Percentiles rank a stretch among this genome's conserved stretches.
phyloP scores from a whole-genome alignment of 2,113 vertebrate genomes.

The Stigmatopora nigra region DNA sequence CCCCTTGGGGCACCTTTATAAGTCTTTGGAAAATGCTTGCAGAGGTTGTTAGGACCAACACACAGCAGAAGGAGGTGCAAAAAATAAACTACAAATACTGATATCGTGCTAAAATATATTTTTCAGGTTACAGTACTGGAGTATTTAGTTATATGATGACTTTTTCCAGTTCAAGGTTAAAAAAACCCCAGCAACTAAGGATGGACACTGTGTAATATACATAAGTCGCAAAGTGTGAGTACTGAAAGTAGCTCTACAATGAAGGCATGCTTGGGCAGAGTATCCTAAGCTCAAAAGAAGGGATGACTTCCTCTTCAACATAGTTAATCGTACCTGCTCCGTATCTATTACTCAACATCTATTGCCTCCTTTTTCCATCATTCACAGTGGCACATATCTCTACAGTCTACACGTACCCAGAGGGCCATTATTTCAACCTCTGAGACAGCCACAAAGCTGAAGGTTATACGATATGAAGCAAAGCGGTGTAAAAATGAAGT shows the following conservation, averaged over 20 bases:
- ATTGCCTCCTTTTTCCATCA: constrained; percentile 25
- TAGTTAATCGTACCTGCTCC: constrained; percentile 22
- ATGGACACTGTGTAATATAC: too few species aligned
- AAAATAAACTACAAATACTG: background rate
- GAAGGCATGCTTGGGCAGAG: too few species aligned
- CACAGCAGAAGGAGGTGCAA: background rate
- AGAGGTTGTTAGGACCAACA: constrained; percentile 20
- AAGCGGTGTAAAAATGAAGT: constrained; percentile 1
- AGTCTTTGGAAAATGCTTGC: constrained; percentile 30
- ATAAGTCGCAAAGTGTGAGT: too few species aligned
- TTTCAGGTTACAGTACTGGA: background rate
- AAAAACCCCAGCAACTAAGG: too few species aligned
- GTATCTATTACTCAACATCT: constrained; percentile 16
- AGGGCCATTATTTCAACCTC: constrained; percentile 18
- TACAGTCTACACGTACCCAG: constrained; percentile 11
- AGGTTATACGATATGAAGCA: constrained; percentile 9
- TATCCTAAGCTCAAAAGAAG: too few species aligned
- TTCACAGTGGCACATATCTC: constrained; percentile 12
- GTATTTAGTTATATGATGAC: background rate
- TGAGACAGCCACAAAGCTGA: constrained; percentile 7
- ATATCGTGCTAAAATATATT: background rate
- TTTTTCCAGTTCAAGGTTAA: background rate
- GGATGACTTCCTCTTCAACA: constrained; percentile 6
- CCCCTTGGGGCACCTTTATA: constrained; percentile 35
- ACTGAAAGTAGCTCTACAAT: too few species aligned